phyloP scores from a whole-genome alignment of 2,888 invertebrate species.

The Eucriotettix oculatus region DNA sequence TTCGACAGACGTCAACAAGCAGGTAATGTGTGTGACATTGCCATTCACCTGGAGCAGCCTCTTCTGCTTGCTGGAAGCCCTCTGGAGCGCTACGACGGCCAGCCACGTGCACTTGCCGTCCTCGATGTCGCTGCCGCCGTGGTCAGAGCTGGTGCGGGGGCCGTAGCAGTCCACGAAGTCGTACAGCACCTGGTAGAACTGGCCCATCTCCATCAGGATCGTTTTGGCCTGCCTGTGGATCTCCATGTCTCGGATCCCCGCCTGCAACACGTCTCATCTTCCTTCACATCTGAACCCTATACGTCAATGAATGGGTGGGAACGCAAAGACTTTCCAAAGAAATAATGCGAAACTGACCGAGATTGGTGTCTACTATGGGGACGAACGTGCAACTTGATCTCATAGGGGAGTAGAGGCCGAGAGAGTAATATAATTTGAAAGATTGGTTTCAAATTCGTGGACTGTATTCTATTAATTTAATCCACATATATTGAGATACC shows the following conservation, averaged over 20 bases:
- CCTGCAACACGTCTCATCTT: constrained; percentile 18
- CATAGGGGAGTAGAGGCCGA: too few species aligned
- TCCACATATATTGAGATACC: too few species aligned
- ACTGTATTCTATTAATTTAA: too few species aligned
- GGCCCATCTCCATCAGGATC: constrained; percentile 35
- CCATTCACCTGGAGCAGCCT: constrained; percentile 8
- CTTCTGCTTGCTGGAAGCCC: constrained; percentile 11
- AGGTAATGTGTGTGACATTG: too few species aligned
- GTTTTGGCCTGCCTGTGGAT: constrained; percentile 25
- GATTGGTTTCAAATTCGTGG: too few species aligned
- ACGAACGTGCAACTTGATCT: too few species aligned
- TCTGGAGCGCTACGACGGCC: constrained; percentile 12
- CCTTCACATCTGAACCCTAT: neutral
- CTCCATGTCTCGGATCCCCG: constrained; percentile 25
- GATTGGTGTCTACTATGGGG: too few species aligned
- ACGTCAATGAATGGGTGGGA: too few species aligned
- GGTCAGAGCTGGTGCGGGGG: constrained; percentile 4
- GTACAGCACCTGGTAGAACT: constrained; percentile 48
- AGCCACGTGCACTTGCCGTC: constrained; percentile 13
- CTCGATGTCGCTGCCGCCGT: constrained; percentile 9
- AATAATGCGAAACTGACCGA: too few species aligned
- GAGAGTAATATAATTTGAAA: too few species aligned
- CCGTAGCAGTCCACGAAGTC: constrained; percentile 12
- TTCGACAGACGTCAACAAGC: too few species aligned
- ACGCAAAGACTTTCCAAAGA: too few species aligned